These are phyloP conservation scores for Hystrix cristata DNA, from an alignment of 2,113 vertebrate genomes.

Conservation along the genomic window DNA sequence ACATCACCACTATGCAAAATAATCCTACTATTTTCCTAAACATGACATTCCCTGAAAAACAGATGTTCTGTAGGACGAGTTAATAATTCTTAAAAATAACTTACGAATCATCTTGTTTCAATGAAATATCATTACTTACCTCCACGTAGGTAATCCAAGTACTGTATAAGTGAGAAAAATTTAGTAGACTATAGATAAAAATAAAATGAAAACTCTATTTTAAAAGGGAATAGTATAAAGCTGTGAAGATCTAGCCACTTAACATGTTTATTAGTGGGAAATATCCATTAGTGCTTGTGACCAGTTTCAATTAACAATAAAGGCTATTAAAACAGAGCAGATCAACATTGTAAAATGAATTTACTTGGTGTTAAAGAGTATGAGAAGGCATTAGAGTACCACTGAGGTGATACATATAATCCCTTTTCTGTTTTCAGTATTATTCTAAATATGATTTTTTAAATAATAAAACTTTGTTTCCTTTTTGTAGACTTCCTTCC, in stretches of 20 bases:
- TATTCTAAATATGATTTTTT: background rate
- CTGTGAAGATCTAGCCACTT: background rate
- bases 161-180: background rate
- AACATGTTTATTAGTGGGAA: background rate
- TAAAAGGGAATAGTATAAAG: background rate
- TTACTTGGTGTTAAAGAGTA: background rate
- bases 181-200: background rate
- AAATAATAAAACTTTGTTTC: background rate
- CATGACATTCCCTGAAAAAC: background rate
- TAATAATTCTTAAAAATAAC: constrained; percentile 15
- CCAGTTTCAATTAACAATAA: background rate
- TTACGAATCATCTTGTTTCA: constrained; percentile 19
- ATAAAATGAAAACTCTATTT: background rate
- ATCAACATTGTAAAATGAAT: background rate
- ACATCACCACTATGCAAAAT: background rate
- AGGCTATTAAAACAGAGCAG: background rate
- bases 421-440: background rate
- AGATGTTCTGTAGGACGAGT: background rate
- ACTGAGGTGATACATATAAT: background rate
- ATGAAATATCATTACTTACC: constrained; percentile 19
- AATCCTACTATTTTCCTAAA: background rate
- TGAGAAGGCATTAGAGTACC: background rate
- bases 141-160: background rate
- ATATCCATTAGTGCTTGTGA: background rate
- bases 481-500: background rate